phyloP scores from a whole-genome alignment of 2,888 invertebrate species.

The Cordilura impudica region DNA sequence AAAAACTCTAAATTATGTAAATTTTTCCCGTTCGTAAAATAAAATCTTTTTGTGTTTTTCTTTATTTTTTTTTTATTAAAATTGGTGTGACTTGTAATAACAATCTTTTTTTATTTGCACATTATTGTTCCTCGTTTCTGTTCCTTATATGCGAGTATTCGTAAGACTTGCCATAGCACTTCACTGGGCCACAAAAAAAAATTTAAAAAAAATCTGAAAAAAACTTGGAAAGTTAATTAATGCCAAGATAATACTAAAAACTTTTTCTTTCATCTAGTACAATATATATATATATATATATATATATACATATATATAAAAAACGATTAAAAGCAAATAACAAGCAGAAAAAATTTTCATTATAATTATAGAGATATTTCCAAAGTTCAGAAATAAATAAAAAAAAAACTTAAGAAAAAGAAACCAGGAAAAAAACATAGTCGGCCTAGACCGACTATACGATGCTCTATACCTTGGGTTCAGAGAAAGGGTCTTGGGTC shows the following conservation, averaged over 20 bases:
- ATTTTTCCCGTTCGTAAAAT: not conserved
- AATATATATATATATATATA: not conserved
- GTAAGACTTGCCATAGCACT: no score
- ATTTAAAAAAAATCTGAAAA: slow-evolving; percentile 7
- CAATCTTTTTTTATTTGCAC: not conserved
- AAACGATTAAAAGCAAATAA: slow-evolving; percentile 31
- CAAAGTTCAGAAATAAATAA: not conserved
- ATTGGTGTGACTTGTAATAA: not conserved
- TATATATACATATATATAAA: no score
- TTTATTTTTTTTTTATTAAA: no score
- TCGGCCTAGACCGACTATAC: no score
- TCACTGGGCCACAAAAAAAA: not conserved
- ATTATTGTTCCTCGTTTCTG: not conserved
- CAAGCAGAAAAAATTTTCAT: slow-evolving; percentile 21
- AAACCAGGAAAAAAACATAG: not conserved
- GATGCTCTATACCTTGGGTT: no score
- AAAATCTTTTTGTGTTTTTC: no score
- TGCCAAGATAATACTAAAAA: slow-evolving; percentile 47
- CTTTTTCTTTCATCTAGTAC: slow-evolving; percentile 6
- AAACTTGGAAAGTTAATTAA: slow-evolving; percentile 56
- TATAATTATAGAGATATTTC: slow-evolving; percentile 31
- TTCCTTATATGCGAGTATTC: not conserved
- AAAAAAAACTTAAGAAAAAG: not conserved
- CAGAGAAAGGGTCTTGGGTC: no score
- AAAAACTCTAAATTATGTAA: not conserved